These are phyloP conservation scores for Argyrosomus japonicus DNA, from an alignment of 2,113 vertebrate genomes.

Conservation along the genomic window DNA sequence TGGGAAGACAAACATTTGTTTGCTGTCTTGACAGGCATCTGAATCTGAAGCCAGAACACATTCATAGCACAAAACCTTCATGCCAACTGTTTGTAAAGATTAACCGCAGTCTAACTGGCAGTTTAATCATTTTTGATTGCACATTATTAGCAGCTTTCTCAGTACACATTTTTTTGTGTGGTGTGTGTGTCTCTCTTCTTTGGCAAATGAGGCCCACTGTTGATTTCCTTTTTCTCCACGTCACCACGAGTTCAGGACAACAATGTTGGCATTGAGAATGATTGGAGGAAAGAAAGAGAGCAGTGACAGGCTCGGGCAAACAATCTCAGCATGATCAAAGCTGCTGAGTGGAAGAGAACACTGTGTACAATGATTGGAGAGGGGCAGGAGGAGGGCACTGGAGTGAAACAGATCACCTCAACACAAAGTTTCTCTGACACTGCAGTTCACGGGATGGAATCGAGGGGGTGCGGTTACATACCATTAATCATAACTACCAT, in stretches of 20 bases:
- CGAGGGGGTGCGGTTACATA: conserved; percentile 25
- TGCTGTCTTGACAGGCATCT: conserved; percentile 32
- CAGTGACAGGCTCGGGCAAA: conserved; percentile 70
- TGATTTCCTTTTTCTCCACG: conserved; percentile 58
- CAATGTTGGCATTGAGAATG: conserved; percentile 57
- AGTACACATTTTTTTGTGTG: conserved; percentile 26
- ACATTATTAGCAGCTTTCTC: conserved; percentile 60
- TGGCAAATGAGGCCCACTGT: conserved; percentile 62
- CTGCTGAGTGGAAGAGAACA: conserved; percentile 72
- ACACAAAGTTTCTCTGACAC: conserved; percentile 65
- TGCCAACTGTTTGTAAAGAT: conserved; percentile 68
- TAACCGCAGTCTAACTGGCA: conserved; percentile 56
- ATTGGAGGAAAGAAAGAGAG: conserved; percentile 49
- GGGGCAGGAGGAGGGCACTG: conserved; percentile 26
- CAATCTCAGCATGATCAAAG: conserved; percentile 78
- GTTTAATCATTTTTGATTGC: conserved; percentile 67
- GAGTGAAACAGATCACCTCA: conserved; percentile 66
- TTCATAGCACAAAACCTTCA: conserved; percentile 44
- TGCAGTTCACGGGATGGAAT: conserved; percentile 53
- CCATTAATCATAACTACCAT: conserved; percentile 64
- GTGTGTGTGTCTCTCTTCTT: conserved; percentile 35
- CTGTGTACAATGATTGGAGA: conserved; percentile 58
- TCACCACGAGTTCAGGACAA: conserved; percentile 62
- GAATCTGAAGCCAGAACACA: conserved; percentile 43
- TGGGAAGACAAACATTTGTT: conserved; percentile 36